Conservation (phyloP, 2,797 vertebrate genomes). For the Spheniscus humboldti region DNA sequence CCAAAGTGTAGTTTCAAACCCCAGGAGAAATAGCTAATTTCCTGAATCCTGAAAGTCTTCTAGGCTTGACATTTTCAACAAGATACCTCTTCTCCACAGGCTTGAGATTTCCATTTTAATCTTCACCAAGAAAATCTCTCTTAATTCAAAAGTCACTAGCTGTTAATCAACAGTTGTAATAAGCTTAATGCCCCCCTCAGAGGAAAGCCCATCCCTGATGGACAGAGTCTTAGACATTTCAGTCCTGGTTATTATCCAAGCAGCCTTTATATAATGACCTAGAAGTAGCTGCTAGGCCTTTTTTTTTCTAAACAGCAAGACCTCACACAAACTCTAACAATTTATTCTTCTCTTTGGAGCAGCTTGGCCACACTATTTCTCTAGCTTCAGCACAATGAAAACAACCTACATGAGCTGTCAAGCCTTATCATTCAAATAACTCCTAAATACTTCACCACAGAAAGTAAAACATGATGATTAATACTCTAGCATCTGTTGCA, state of each 20-base stretch:
- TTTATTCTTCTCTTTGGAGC: neutral
- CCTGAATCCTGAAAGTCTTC: neutral
- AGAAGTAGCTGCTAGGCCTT: neutral
- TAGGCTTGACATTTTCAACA: conserved; percentile 35
- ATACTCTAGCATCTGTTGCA: conserved; percentile 33
- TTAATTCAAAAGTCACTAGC: conserved; percentile 13
- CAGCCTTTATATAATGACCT: neutral
- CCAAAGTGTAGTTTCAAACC: neutral
- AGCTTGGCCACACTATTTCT: neutral
- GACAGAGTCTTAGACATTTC: neutral
- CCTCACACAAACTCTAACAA: neutral
- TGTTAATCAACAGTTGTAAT: neutral
- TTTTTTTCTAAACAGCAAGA: neutral
- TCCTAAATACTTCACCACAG: conserved; percentile 18
- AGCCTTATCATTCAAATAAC: neutral
- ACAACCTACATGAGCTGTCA: conserved; percentile 21
- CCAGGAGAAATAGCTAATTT: conserved; percentile 9
- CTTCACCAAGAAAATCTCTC: neutral
- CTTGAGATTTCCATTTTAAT: conserved; percentile 5
- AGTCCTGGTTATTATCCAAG: neutral
- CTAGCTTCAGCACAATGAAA: neutral
- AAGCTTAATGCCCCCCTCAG: neutral
- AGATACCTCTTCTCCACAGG: neutral
- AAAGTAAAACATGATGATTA: conserved; percentile 25
- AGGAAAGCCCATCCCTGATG: neutral